Evolutionary conservation across 2,113 vertebrate species (phyloP), one percentile per base, ranked within the genome.

Genomic region (Anguilla japonica): DNA sequence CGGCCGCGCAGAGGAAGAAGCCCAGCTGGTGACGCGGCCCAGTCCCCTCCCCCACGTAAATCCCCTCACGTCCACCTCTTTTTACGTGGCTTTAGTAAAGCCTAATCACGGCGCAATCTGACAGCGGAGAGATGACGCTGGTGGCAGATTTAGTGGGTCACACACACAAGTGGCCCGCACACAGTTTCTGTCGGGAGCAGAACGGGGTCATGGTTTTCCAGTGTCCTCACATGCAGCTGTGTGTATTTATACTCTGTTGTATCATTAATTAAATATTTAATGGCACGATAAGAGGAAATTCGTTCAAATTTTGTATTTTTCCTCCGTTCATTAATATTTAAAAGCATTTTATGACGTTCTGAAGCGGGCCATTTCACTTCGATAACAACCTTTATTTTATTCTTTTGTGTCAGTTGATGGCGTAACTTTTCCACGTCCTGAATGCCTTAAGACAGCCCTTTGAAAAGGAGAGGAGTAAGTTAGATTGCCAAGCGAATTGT

Each of bases 21-120:
- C 40, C 79, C 81, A 82, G 81, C 46, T 53, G 81, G 46, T 53
- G 26, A 82, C 81, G 43, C 56, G 81, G 22, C n/a, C 56, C 80
- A 3, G 41, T 40, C 43, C 2, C 43, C 2, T 40, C 78, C 18
- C 81, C 43, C 41, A 14, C 3, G 81, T 4, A 53, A 82, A 82
- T 82, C 81, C 46, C 81, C 50, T 50, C 43, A 41, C n/a, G 46
- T 34, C 14, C 43, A 34, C 43, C 46, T 34, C 81, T 82, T 50
- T 82, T 1, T 11, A 29, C 46, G 9, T 34, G 81, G n/a, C 81
- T 53, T 82, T 53, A 34, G 46, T 22, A 82, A 53, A 82, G 81
- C 81, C 81, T 82, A 50, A 82, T 82, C 81, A 40, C 8, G 81
- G 39, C 14, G 81, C 81, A 53, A 29, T 82, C 81, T 50, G 71